Evolutionary conservation across 2,113 vertebrate species (phyloP), one percentile per base, ranked within the genome.

Genomic region (Pontoporia blainvillei): DNA sequence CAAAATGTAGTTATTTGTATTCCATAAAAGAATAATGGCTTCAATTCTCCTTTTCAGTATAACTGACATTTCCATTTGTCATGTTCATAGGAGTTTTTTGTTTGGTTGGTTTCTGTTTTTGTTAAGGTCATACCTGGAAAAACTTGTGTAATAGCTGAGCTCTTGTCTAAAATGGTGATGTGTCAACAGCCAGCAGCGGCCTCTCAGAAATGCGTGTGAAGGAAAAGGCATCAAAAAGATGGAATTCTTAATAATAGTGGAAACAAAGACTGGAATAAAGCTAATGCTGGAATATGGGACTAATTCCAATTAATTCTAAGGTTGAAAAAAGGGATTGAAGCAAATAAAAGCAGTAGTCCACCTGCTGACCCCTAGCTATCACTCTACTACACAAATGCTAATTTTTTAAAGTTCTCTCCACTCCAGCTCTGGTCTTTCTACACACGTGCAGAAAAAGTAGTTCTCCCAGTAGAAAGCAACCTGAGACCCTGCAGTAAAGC

Each of bases 1-100:
- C 97, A 89, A 96, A 94, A 94, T 91, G n/a, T 84, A 73, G 69
- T 91, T 83, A 96, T 96, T 93, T 96, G 67, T 91, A 86, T 23
- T 96, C 83, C 20, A 41, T 94, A 86, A 91, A 95, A 96, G 73
- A 96, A 64, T 90, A 97, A 93, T 95, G 69, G 62, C n/a, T 27
- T 92, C 46, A 41, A 29, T 87, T 86, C 72, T 82, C 6, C 89
- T 95, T 95, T 86, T 89, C 72, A 75, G 49, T 79, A 41, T 86
- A 91, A 92, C 36, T 85, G 76, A 86, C 36, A 91, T 95, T 96
- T 95, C 89, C 86, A 91, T 97, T 96, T 95, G 72, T 87, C 73
- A 87, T 87, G 71, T 61, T 95, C 64, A 92, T 79, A 62, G 54
- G 90, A 96, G 67, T 67, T 90, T 83, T 84, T 14, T 13, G 61